Conservation (phyloP, 2,888 invertebrate genomes). For the Trachelus iudaicus region DNA sequence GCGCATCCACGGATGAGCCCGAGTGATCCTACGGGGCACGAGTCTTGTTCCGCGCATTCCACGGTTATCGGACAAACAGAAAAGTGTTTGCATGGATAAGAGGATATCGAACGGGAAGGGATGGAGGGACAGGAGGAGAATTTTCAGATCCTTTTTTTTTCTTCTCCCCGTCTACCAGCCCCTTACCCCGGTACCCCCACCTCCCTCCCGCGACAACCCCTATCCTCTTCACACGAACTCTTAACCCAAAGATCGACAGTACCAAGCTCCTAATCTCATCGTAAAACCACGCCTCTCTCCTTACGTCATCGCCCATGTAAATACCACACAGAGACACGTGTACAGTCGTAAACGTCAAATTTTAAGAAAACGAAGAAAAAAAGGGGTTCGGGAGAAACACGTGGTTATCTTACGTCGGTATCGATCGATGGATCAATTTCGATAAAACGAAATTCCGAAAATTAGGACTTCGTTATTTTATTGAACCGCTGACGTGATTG, state of each 20-base stretch:
- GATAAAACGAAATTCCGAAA: too few species aligned
- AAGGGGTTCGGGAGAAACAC: too few species aligned
- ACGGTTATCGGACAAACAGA: conserved; percentile 31
- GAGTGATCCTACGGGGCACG: conserved; percentile 3
- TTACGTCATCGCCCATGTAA: too few species aligned
- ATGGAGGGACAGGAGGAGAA: neutral
- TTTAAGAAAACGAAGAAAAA: too few species aligned
- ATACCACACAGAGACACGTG: too few species aligned
- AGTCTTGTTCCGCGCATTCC: conserved; percentile 24
- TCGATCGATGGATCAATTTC: too few species aligned
- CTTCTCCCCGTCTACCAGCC: neutral
- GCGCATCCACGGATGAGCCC: neutral
- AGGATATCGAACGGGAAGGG: conserved; percentile 13
- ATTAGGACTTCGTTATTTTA: too few species aligned
- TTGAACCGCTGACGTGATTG: too few species aligned
- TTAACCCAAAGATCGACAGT: neutral
- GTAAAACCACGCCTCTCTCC: conserved; percentile 2
- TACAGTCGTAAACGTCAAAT: too few species aligned
- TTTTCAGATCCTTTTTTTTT: conserved; percentile 4
- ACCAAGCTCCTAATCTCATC: conserved; percentile 11
- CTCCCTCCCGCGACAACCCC: too few species aligned
- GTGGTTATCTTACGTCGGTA: too few species aligned
- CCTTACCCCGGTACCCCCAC: neutral
- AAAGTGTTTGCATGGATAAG: conserved; percentile 31
- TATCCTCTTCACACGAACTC: too few species aligned